Conservation (phyloP, 2,797 vertebrate species). For the Poecilia gillii region DNA sequence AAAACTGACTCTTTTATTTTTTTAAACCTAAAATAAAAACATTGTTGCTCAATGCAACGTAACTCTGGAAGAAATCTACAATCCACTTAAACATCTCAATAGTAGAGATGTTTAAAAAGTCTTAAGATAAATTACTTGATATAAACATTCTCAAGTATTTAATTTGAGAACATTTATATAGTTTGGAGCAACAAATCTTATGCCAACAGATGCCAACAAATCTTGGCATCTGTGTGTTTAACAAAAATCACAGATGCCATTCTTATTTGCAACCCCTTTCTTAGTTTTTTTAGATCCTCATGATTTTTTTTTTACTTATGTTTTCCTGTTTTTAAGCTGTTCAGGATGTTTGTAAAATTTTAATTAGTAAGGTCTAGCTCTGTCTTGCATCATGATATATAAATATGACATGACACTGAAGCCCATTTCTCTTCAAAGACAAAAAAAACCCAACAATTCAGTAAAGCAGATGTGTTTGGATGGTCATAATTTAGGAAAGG, state of each 20-base stretch:
- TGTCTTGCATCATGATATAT: neutral
- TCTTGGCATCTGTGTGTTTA: neutral
- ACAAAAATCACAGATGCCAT: neutral
- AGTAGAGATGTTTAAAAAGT: neutral
- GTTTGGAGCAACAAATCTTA: neutral
- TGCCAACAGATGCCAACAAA: no score
- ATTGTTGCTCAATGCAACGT: constrained; percentile 9
- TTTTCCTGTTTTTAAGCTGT: no score
- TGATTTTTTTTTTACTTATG: neutral
- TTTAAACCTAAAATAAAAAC: neutral
- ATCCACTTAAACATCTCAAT: neutral
- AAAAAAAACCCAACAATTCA: neutral
- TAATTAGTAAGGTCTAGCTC: neutral
- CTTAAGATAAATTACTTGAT: neutral
- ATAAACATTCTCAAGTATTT: neutral
- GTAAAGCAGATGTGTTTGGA: neutral
- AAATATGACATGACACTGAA: neutral
- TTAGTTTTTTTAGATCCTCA: neutral
- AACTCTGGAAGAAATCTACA: neutral
- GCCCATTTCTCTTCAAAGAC: neutral
- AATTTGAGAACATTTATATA: neutral
- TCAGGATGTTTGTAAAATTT: neutral
- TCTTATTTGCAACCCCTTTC: neutral
- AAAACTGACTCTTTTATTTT: constrained; percentile 44
- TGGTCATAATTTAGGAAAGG: neutral